These are phyloP conservation scores for Styela plicata DNA, from an alignment of 23 tunicate species.

Conservation along the genomic window DNA sequence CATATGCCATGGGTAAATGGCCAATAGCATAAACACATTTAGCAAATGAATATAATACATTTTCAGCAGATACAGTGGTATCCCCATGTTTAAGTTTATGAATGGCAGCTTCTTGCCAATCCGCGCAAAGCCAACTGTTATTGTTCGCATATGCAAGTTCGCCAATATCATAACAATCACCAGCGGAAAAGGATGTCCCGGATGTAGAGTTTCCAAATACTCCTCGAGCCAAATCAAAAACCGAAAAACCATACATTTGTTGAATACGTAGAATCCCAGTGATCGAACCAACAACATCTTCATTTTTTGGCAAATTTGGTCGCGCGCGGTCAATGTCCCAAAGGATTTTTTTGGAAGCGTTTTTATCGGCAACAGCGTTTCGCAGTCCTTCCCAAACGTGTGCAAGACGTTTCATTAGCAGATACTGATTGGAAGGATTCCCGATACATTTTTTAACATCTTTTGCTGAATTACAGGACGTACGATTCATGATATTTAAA, in stretches of 20 bases:
- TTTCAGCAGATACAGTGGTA: background rate
- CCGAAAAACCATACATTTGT: background rate
- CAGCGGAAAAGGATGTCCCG: background rate
- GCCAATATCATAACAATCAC: background rate
- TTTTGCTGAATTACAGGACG: background rate
- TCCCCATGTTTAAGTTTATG: background rate
- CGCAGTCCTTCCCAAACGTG: slow-evolving; percentile 1
- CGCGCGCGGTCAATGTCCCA: background rate
- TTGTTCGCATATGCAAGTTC: background rate
- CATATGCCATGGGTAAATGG: background rate
- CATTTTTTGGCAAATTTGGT: background rate
- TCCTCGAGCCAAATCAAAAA: background rate
- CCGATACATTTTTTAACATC: background rate
- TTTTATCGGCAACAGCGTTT: background rate
- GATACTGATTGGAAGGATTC: background rate
- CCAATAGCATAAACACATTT: background rate
- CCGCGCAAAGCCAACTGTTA: background rate
- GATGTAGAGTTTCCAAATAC: background rate
- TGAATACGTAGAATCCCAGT: background rate
- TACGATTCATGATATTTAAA: background rate
- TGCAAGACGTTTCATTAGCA: background rate
- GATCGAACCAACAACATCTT: background rate
- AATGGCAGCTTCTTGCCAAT: background rate
- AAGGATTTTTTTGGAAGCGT: background rate
- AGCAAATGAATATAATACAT: background rate